Percentiles rank a stretch among this genome's conserved stretches.
Conservation (phyloP, 2,113 vertebrate species). For the Perca flavescens region DNA sequence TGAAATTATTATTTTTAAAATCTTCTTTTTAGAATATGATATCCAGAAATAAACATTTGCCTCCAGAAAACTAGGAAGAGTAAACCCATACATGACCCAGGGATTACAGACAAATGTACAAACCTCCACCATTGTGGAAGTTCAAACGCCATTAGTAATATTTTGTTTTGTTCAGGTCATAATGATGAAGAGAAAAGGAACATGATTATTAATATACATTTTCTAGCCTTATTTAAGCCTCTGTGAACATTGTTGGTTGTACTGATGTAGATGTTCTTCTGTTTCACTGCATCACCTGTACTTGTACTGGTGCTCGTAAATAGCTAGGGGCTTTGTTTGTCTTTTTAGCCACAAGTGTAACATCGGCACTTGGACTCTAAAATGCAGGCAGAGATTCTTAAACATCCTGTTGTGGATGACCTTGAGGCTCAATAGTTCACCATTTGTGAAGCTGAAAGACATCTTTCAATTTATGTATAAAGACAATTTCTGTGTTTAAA, state of each 20-base stretch:
- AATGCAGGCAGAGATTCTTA: constrained; percentile 12
- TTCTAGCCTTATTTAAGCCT: constrained; percentile 17
- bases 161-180: constrained; percentile 7
- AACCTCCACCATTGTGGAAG: neutral
- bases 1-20: no score
- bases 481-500: constrained; percentile 1
- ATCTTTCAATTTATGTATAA: neutral
- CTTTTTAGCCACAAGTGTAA: constrained; percentile 2
- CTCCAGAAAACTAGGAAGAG: no score
- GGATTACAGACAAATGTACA: neutral
- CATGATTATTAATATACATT: neutral
- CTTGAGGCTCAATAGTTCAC: constrained; percentile 23
- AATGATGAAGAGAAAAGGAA: neutral
- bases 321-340: constrained; percentile 45
- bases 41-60: no score
- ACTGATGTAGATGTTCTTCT: constrained; percentile 13
- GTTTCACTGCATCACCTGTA: neutral
- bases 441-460: constrained; percentile 87
- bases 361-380: neutral
- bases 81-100: neutral
- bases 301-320: constrained; percentile 30
- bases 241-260: constrained; percentile 1
- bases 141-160: neutral
- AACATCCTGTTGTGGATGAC: constrained; percentile 18
- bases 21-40: no score